Evolutionary conservation across 2,113 vertebrate genomes (phyloP).

Genomic region (Panurus biarmicus): DNA sequence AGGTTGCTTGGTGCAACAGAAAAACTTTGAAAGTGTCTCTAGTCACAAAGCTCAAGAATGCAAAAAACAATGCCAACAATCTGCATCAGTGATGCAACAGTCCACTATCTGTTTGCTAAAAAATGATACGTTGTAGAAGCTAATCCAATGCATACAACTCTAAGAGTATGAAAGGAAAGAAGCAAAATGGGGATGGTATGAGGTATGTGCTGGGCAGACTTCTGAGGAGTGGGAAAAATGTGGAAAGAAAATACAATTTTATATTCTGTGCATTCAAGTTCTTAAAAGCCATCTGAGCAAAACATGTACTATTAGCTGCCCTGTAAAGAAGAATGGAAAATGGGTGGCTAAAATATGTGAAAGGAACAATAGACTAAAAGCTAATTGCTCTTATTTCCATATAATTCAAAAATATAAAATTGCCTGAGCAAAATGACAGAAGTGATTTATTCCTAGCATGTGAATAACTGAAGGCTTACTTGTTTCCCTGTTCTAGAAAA

Average conservation of each 20-base stretch:
- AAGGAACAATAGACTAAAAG: background rate
- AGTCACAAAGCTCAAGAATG: background rate
- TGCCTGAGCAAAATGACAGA: background rate
- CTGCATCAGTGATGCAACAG: background rate
- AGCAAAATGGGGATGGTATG: background rate
- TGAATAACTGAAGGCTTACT: background rate
- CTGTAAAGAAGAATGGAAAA: background rate
- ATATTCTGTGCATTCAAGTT: background rate
- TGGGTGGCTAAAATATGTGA: background rate
- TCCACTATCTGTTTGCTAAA: background rate
- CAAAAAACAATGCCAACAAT: background rate
- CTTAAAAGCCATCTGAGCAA: background rate
- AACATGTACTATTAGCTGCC: background rate
- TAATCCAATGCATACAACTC: background rate
- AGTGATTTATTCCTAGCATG: background rate
- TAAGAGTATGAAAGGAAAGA: background rate
- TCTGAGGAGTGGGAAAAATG: background rate
- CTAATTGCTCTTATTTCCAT: slow-evolving; percentile 13
- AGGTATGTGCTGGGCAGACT: background rate
- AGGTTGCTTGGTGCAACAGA: background rate
- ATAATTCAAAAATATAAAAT: background rate
- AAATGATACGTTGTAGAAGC: background rate
- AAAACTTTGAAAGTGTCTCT: background rate
- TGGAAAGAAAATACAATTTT: background rate
- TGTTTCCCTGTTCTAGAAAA: background rate